Percentiles rank a stretch among this genome's conserved stretches.
Evolutionary conservation across 2,797 vertebrate species (phyloP).

Genomic region (Epinephelus awoara): DNA sequence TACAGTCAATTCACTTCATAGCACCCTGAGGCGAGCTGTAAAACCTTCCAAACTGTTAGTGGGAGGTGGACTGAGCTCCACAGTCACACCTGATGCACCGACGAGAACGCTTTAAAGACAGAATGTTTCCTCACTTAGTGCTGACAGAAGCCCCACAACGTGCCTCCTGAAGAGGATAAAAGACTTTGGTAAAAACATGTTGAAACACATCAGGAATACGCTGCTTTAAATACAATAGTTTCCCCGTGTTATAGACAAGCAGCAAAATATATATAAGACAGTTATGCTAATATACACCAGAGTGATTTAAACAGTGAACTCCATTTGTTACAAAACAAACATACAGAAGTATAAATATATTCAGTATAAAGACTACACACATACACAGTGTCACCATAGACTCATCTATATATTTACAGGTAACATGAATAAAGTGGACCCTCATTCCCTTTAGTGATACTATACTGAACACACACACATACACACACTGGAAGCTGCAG

Average conservation of each 20-base stretch:
- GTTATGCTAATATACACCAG: slow-evolving; percentile 36
- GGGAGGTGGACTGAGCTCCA: slow-evolving; percentile 13
- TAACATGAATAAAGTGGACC: slow-evolving; percentile 49
- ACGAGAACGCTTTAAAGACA: slow-evolving; percentile 14
- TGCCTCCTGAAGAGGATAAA: slow-evolving; percentile 5
- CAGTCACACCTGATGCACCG: slow-evolving; percentile 10
- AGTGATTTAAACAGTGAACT: slow-evolving; percentile 44
- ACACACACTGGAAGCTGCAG: slow-evolving; percentile 14
- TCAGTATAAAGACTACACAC: slow-evolving; percentile 65
- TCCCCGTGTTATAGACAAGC: slow-evolving; percentile 33
- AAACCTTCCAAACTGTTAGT: not conserved
- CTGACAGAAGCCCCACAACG: slow-evolving; percentile 1
- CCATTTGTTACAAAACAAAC: slow-evolving; percentile 59
- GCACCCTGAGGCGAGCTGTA: slow-evolving; percentile 44
- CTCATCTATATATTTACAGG: slow-evolving; percentile 44
- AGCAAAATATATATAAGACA: slow-evolving; percentile 31
- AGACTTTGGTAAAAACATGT: slow-evolving; percentile 46
- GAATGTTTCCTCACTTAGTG: not conserved
- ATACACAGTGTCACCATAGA: slow-evolving; percentile 40
- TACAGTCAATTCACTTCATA: slow-evolving; percentile 10
- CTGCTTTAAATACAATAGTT: slow-evolving; percentile 43
- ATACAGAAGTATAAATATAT: slow-evolving; percentile 70
- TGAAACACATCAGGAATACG: slow-evolving; percentile 37
- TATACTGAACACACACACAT: not conserved
- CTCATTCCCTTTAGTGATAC: slow-evolving; percentile 55